These are phyloP conservation scores for Sisyra terminalis DNA, from an alignment of 2,888 invertebrate species.

Conservation along the genomic window DNA sequence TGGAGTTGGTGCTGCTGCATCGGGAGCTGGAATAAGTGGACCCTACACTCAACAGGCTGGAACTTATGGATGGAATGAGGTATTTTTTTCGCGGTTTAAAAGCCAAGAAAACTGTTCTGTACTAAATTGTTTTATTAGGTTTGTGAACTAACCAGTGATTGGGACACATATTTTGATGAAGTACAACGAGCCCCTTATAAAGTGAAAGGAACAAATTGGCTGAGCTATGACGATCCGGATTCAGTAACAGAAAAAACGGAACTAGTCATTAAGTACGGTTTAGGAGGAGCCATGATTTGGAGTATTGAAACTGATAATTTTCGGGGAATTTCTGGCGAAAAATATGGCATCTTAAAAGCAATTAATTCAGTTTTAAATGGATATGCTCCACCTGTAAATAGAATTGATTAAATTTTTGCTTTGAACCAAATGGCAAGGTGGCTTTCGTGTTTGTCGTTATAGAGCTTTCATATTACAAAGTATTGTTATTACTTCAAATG, in stretches of 20 bases:
- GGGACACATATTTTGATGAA: constrained; percentile 35
- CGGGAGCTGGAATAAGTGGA: constrained; percentile 40
- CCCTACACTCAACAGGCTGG: constrained; percentile 46
- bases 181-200: constrained; percentile 45
- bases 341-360: constrained; percentile 40
- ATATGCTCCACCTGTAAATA: too few relatives aligned
- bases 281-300: too few relatives aligned
- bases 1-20: constrained; percentile 35
- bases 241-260: constrained; percentile 33
- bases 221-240: constrained; percentile 47
- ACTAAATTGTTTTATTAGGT: constrained; percentile 15
- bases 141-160: constrained; percentile 23
- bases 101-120: not conserved
- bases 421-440: too few relatives aligned
- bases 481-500: too few relatives aligned
- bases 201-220: constrained; percentile 40
- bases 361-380: constrained; percentile 30
- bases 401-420: too few relatives aligned
- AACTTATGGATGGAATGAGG: constrained; percentile 58
- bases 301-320: too few relatives aligned
- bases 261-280: constrained; percentile 49
- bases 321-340: constrained; percentile 37
- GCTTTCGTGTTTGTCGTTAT: too few relatives aligned
- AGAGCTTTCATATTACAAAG: too few relatives aligned
- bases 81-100: too few relatives aligned